phyloP scores from a whole-genome alignment of 1,140 invertebrate species.

The Neelides sp. region DNA sequence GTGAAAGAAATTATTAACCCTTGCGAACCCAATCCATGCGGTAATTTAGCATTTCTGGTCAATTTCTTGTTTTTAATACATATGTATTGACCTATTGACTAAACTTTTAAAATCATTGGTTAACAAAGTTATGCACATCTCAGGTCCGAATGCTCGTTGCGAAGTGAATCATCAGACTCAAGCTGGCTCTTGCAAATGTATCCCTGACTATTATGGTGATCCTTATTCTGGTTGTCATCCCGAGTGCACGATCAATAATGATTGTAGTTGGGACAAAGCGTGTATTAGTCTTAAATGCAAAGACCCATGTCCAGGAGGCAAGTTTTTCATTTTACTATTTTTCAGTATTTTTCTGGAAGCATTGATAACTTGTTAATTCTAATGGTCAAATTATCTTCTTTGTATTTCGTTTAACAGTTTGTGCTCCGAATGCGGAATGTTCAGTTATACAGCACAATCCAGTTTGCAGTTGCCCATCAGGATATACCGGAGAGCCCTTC shows the following conservation, averaged over 20 bases:
- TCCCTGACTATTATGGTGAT: constrained; percentile 46
- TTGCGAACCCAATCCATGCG: constrained; percentile 63
- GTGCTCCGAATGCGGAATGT: constrained; percentile 44
- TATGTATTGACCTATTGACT: too few species aligned
- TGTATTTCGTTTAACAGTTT: too few species aligned
- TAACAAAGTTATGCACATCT: too few species aligned
- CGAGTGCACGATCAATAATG: constrained; percentile 36
- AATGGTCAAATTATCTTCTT: too few species aligned
- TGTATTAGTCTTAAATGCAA: constrained; percentile 33
- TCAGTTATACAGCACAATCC: constrained; percentile 66
- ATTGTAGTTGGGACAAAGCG: constrained; percentile 64
- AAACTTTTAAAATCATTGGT: too few species aligned
- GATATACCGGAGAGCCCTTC: constrained; percentile 59
- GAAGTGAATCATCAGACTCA: constrained; percentile 35
- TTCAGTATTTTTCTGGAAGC: constrained; percentile 67
- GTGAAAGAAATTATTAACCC: constrained; percentile 52
- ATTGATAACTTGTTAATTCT: too few species aligned
- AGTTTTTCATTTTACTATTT: constrained; percentile 35
- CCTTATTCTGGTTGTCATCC: constrained; percentile 49
- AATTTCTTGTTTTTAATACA: too few species aligned
- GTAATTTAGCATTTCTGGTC: too few species aligned
- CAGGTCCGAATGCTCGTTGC: constrained; percentile 51
- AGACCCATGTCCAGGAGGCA: constrained; percentile 36
- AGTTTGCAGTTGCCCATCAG: constrained; percentile 50
- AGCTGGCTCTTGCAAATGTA: constrained; percentile 50